Evolutionary conservation across 2,888 invertebrate species (phyloP), one percentile per base, ranked within the genome.

Genomic region (Limnephilus lunatus): DNA sequence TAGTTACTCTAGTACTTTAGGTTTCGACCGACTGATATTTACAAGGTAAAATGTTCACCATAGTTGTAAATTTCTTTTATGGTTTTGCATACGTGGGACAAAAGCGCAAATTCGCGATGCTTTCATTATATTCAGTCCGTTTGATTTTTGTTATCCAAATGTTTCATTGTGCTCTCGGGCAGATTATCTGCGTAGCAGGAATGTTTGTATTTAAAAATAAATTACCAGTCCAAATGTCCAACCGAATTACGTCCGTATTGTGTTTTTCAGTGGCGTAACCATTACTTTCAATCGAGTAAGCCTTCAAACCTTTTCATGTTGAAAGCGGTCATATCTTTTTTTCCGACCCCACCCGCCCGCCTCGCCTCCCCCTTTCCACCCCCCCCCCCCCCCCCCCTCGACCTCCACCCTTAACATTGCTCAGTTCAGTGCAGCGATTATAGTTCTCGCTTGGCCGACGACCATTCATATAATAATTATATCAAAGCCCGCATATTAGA

Each of bases 401-500:
- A 32, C 30, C 85, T 53, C 91, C 91, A 68, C 68, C 68, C 68
- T 68, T 68, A 91, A 93, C 92, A 92, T 93, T 93, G 91, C 92
- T 91, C 93, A 92, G 92, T 88, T 92, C 92, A 88, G 92, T 93
- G 92, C 93, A 92, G 92, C 93, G 93, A 93, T 93, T 93, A 93
- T 92, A 91, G 91, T 91, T 92, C 89, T 91, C 92, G 93, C 93
- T 87, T 93, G 93, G 91, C 92, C 91, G 92, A 91, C 90, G 92
- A 39, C 93, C 92, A 92, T 92, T 93, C 92, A 91, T 93, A 92
- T 93, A 92, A 93, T 92, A 92, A 93, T 93, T 91, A 93, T 93
- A 93, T 92, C 92, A 92, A 92, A 93, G 93, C 93, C 93, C 93
- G 93, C 93, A 93, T 93, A 90, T 90, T 91, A 92, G 89, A 92